phyloP scores from a whole-genome alignment of 2,888 invertebrate genomes.

The Serrognathus titanus region DNA sequence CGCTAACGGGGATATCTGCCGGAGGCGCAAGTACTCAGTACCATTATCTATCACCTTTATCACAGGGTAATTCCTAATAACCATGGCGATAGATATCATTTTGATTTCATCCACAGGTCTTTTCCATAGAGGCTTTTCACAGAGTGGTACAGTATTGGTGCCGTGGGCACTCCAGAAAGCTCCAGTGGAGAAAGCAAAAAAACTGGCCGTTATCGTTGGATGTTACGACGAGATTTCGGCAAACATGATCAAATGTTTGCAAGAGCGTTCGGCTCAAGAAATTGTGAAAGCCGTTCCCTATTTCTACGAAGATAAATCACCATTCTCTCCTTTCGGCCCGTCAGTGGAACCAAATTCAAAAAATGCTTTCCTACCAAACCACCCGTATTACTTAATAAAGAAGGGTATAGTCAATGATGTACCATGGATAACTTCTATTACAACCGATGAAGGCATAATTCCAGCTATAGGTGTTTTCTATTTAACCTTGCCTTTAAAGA shows the following conservation, averaged over 20 bases:
- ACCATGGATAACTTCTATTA: conserved; percentile 65
- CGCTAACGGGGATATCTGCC: conserved; percentile 63
- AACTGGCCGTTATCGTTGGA: conserved; percentile 57
- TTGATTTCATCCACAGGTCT: conserved; percentile 41
- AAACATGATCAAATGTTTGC: conserved; percentile 62
- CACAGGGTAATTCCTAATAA: conserved; percentile 42
- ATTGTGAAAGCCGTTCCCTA: conserved; percentile 51
- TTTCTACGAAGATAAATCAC: conserved; percentile 24
- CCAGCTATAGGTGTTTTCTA: conserved; percentile 47
- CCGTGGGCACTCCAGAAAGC: conserved; percentile 53
- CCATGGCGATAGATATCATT: too few species aligned
- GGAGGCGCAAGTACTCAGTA: conserved; percentile 70
- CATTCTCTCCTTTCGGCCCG: conserved; percentile 58
- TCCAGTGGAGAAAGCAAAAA: conserved; percentile 56
- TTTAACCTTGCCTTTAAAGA: too few species aligned
- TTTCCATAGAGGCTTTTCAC: conserved; percentile 59
- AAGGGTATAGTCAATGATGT: conserved; percentile 57
- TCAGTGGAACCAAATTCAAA: too few species aligned
- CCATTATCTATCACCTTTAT: conserved; percentile 61
- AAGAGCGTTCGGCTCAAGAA: conserved; percentile 54
- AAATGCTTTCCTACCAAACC: conserved; percentile 55
- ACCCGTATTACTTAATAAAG: conserved; percentile 58
- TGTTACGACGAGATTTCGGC: conserved; percentile 54
- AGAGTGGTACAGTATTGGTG: conserved; percentile 64
- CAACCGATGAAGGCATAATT: conserved; percentile 67